Conservation (phyloP, 1,140 invertebrate genomes). For the Dendrolimus kikuchii region DNA sequence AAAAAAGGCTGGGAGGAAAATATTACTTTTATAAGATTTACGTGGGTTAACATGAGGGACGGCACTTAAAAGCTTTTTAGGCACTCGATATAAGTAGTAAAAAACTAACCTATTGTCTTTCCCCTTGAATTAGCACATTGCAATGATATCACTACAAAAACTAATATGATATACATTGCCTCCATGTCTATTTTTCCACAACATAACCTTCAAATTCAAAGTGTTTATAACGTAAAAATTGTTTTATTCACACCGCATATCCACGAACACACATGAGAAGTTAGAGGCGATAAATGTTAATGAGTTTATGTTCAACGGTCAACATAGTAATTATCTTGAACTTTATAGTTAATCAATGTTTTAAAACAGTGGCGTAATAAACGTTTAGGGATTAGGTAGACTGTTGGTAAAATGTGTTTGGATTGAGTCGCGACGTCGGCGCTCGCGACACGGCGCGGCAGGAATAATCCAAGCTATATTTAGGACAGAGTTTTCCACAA, state of each 20-base stretch:
- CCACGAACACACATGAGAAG: conserved; percentile 2
- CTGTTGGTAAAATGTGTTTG: conserved; percentile 39
- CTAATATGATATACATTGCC: conserved; percentile 14
- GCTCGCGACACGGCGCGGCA: conserved; percentile 44
- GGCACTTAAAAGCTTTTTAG: no score
- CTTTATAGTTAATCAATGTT: conserved; percentile 22
- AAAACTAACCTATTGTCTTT: conserved; percentile 27
- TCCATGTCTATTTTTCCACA: conserved; percentile 13
- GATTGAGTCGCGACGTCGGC: conserved; percentile 42
- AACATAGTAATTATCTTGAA: conserved; percentile 17
- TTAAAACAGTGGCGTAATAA: conserved; percentile 35
- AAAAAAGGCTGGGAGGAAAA: no score
- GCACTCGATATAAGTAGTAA: no score
- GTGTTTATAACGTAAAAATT: no score
- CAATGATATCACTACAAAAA: conserved; percentile 17
- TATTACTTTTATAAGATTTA: no score
- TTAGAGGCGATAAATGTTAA: conserved; percentile 18
- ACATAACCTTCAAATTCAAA: conserved; percentile 8
- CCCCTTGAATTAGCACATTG: conserved; percentile 18
- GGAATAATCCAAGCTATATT: conserved; percentile 65
- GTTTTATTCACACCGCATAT: conserved; percentile 1
- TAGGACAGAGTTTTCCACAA: conserved; percentile 57
- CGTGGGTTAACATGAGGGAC: no score
- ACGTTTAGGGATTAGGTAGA: conserved; percentile 37
- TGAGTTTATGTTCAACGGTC: conserved; percentile 18